Evolutionary conservation across 1,140 invertebrate species (phyloP), one percentile per base, ranked within the genome.

Genomic region (Galleria mellonella): DNA sequence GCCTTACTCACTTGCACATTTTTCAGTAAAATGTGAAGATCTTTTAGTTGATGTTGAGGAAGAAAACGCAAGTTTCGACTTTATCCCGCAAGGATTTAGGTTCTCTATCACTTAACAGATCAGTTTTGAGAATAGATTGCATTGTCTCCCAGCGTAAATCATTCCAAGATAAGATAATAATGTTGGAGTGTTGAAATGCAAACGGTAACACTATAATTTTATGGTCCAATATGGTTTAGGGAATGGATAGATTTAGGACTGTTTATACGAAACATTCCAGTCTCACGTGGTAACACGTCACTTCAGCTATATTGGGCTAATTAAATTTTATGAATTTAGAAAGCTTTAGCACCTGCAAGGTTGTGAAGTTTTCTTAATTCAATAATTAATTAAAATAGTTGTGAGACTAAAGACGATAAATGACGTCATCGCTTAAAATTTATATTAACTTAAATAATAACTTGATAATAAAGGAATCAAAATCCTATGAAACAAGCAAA

Each of bases 21-120:
- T 78, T 83, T 79, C 76, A 83, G 71, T 83, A 73, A 83, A 83
- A 81, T 81, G 73, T 66, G 68, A 75, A 71, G 66, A 64, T 70
- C 68, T 72, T 77, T 72, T 66, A 68, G 62, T 68, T 71, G 62
- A 47, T 47, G 32, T 55, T 31, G 9, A 9, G 12, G n/a, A 12
- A 7, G 3, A 9, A 10, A 32, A 54, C 28, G 17, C 12, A 11
- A 71, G 53, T 50, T 38, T 58, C 38, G 43, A 55, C 69, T 54
- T 30, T 70, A 64, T 48, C 2, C 3, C 5, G 4, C 9, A 8
- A 1, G 0, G 0, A 6, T 8, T 51, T 63, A 45, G 43, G 42
- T 57, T 42, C 14, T 41, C 27, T 61, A 60, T 61, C 12, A 6
- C 32, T 43, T 40, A 36, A 7, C 23, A 4, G 13, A 8, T 23